Evolutionary conservation across 2,888 invertebrate genomes (phyloP).

Genomic region (Laothoe populi): DNA sequence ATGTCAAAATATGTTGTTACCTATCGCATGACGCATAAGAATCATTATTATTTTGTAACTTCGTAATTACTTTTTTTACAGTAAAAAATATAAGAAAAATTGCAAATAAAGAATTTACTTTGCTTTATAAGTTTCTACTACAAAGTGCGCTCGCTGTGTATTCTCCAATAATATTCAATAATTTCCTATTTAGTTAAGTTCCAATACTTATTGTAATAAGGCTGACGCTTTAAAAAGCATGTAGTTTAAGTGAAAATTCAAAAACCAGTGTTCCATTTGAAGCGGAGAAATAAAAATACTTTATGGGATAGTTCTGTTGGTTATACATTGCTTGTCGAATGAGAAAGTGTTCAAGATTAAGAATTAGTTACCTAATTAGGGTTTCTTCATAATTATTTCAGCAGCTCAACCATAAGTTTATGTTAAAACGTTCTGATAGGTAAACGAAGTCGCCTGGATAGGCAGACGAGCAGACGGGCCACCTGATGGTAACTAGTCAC

Average conservation of each 20-base stretch:
- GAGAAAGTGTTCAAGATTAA: too few relatives aligned
- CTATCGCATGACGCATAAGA: not conserved
- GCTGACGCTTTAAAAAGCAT: conserved; percentile 61
- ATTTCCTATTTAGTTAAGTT: conserved; percentile 43
- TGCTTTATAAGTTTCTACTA: too few relatives aligned
- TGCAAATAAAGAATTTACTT: not conserved
- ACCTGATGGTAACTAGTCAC: too few relatives aligned
- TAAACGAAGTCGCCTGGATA: too few relatives aligned
- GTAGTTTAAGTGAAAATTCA: conserved; percentile 46
- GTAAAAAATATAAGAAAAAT: not conserved
- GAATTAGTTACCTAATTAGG: too few relatives aligned
- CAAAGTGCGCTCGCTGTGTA: conserved; percentile 7
- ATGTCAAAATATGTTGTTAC: not conserved
- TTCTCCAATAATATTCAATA: conserved; percentile 21
- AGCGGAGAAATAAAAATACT: conserved; percentile 5
- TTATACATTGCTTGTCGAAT: too few relatives aligned
- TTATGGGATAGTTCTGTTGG: not conserved
- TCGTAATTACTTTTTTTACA: not conserved
- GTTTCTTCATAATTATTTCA: too few relatives aligned
- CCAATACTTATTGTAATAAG: conserved; percentile 57
- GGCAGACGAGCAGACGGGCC: too few relatives aligned
- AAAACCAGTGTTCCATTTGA: conserved; percentile 28
- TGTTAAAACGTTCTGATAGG: too few relatives aligned
- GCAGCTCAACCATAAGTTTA: too few relatives aligned
- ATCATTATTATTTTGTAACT: not conserved